Evolutionary conservation across 2,888 invertebrate species (phyloP).

Genomic region (Mesorhabditis sp.): DNA sequence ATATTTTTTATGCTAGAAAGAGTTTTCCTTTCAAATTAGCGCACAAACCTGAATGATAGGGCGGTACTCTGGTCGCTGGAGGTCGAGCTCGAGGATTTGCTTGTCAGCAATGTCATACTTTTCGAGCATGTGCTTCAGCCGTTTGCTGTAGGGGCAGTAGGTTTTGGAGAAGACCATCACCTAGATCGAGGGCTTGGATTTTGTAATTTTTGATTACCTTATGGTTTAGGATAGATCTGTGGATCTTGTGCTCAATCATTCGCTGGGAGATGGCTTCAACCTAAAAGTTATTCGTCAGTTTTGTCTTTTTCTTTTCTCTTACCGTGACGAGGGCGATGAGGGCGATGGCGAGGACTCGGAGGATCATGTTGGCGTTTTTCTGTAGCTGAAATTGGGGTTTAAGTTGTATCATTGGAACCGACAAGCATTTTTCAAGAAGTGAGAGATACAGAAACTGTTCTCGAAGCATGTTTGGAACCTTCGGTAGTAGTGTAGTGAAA

Average conservation of each 20-base stretch:
- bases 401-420: too few species aligned
- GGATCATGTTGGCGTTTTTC: too few species aligned
- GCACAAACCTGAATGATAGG: background rate
- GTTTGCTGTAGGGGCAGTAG: slow-evolving; percentile 44
- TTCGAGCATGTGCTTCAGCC: slow-evolving; percentile 34
- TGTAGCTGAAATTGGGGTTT: too few species aligned
- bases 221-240: background rate
- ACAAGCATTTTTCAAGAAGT: too few species aligned
- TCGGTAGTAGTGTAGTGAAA: too few species aligned
- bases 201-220: slow-evolving; percentile 1
- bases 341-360: too few species aligned
- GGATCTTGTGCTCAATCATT: background rate
- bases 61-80: background rate
- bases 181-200: slow-evolving; percentile 18
- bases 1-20: background rate
- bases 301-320: too few species aligned
- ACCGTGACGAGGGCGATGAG: too few species aligned
- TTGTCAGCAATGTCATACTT: slow-evolving; percentile 42
- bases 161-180: slow-evolving; percentile 49
- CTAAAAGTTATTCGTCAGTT: background rate
- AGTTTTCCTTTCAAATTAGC: background rate
- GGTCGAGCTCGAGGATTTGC: slow-evolving; percentile 42
- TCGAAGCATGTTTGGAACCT: too few species aligned
- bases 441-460: too few species aligned
- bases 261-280: background rate